A percentile compares a stretch with the other conserved stretches of the same genome.
Conservation (phyloP, 2,888 invertebrate genomes). For the Xestia sexstrigata region DNA sequence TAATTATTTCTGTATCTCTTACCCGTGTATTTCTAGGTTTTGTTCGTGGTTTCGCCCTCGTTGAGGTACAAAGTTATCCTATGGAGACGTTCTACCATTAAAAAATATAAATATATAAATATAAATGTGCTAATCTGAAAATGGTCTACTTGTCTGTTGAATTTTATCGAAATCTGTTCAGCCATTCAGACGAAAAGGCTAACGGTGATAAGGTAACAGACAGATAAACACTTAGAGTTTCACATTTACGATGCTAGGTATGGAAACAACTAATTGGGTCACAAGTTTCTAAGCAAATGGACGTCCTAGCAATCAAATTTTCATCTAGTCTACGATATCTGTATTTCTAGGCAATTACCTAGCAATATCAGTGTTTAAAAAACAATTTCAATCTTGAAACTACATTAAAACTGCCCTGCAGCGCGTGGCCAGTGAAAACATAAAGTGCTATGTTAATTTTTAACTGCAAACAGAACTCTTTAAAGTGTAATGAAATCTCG, state of each 20-base stretch:
- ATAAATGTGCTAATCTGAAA: too few relatives aligned
- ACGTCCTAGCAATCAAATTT: not conserved
- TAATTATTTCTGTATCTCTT: too few relatives aligned
- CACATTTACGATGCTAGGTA: not conserved
- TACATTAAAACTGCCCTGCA: constrained; percentile 15
- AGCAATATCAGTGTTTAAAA: constrained; percentile 18
- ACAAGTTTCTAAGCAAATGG: not conserved
- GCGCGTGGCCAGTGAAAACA: not conserved
- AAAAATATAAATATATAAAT: too few relatives aligned
- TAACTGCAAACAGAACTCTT: constrained; percentile 25
- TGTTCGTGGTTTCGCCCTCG: too few relatives aligned
- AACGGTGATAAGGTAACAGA: too few relatives aligned
- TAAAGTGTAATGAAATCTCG: constrained; percentile 28
- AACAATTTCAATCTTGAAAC: constrained; percentile 29
- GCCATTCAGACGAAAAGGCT: too few relatives aligned
- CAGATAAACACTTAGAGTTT: too few relatives aligned
- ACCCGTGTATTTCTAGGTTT: too few relatives aligned
- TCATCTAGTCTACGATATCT: not conserved
- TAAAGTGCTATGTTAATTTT: constrained; percentile 26
- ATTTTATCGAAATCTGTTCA: too few relatives aligned
- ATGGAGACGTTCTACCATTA: not conserved
- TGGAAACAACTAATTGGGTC: not conserved
- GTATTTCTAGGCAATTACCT: constrained; percentile 12
- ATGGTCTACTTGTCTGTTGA: too few relatives aligned
- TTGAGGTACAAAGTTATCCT: not conserved